Evolutionary conservation across 2,797 vertebrate species (phyloP).

Genomic region (Sebastes minor): DNA sequence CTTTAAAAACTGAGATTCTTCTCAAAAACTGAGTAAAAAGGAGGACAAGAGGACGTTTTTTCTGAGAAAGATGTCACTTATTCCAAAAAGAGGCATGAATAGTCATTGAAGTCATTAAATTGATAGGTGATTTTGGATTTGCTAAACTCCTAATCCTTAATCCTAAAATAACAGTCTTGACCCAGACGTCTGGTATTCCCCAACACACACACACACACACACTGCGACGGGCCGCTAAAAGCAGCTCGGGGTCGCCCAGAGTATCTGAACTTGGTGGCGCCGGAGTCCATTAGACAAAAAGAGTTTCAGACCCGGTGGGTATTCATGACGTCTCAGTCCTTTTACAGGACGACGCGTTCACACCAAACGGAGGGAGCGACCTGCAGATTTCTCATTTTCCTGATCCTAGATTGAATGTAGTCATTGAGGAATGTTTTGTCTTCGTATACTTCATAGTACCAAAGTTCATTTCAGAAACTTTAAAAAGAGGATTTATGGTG

Average conservation of each 20-base stretch:
- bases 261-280: slow-evolving; percentile 1
- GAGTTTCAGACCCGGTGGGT: slow-evolving; percentile 9
- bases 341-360: not conserved
- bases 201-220: not conserved
- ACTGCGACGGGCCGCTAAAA: slow-evolving; percentile 5
- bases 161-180: not conserved
- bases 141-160: not conserved
- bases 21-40: not conserved
- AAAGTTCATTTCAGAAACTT: slow-evolving; percentile 44
- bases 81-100: not conserved
- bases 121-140: not conserved
- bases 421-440: slow-evolving; percentile 50
- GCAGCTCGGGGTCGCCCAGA: slow-evolving; percentile 18
- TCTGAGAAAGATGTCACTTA: not conserved
- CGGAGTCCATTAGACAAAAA: slow-evolving; percentile 31
- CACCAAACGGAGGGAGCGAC: not conserved
- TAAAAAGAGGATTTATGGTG: not conserved
- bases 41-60: not conserved
- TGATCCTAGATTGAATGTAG: slow-evolving; percentile 45
- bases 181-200: not conserved
- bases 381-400: not conserved
- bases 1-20: not conserved
- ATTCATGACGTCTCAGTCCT: not conserved
- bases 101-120: not conserved
- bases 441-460: slow-evolving; percentile 31